Percentiles rank a stretch among this genome's conserved stretches.
phyloP scores from a whole-genome alignment of 2,888 invertebrate genomes.

The Netelia fuscicornis region DNA sequence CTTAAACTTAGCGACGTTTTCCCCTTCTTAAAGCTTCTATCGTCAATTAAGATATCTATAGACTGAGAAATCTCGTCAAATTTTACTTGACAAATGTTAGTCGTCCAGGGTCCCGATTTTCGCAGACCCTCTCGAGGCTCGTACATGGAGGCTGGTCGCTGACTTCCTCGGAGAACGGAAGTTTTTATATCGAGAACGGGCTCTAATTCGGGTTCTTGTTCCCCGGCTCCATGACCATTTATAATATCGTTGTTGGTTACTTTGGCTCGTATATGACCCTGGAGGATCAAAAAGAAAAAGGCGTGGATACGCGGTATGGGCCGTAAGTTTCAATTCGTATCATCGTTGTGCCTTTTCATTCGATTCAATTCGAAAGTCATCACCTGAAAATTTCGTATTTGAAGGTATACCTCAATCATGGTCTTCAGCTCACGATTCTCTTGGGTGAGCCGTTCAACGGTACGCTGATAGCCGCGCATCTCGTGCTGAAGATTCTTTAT shows the following conservation, averaged over 20 bases:
- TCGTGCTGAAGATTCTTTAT: slow-evolving; percentile 89
- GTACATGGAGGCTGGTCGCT: slow-evolving; percentile 95
- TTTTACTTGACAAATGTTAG: slow-evolving; percentile 79
- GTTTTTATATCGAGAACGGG: slow-evolving; percentile 86
- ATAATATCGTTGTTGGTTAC: slow-evolving; percentile 72
- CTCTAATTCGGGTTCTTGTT: slow-evolving; percentile 85
- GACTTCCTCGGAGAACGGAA: slow-evolving; percentile 84
- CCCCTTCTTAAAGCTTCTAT: slow-evolving; percentile 13
- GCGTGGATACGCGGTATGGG: slow-evolving; percentile 18
- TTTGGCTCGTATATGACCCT: slow-evolving; percentile 71
- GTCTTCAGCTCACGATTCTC: slow-evolving; percentile 93
- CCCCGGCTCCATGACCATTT: slow-evolving; percentile 84
- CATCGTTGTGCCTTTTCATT: background rate
- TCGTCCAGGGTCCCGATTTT: slow-evolving; percentile 83
- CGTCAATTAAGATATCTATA: background rate
- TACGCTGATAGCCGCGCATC: slow-evolving; percentile 87
- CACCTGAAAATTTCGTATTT: background rate
- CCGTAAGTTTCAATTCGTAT: background rate
- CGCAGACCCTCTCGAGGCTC: slow-evolving; percentile 92
- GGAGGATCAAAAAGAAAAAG: slow-evolving; percentile 2
- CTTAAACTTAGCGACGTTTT: background rate
- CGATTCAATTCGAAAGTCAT: background rate
- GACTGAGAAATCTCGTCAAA: background rate
- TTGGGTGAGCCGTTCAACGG: slow-evolving; percentile 91
- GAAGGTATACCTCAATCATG: slow-evolving; percentile 79